Percentiles rank a stretch among this genome's conserved stretches.
These are phyloP conservation scores for Drosophila ironensis DNA, from an alignment of 1,140 invertebrate genomes.

Conservation along the genomic window DNA sequence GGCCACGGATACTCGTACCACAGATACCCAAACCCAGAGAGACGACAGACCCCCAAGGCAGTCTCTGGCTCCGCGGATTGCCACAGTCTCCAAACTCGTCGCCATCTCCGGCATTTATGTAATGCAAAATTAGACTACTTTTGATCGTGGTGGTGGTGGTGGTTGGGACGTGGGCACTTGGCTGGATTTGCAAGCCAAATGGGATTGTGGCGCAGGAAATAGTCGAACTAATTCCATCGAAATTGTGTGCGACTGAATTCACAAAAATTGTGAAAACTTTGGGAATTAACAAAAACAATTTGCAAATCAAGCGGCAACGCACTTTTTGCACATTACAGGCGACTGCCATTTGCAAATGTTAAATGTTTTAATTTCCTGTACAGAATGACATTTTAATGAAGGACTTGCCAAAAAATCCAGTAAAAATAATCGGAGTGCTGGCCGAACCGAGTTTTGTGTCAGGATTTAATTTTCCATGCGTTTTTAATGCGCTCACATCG, in stretches of 20 bases:
- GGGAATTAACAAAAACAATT: slow-evolving; percentile 48
- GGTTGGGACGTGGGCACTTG: neutral
- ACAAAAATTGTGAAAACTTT: slow-evolving; percentile 28
- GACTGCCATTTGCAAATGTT: slow-evolving; percentile 52
- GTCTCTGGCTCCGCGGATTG: slow-evolving; percentile 11
- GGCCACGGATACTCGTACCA: slow-evolving; percentile 62
- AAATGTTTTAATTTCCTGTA: slow-evolving; percentile 80
- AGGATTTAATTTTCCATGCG: slow-evolving; percentile 73
- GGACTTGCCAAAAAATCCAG: slow-evolving; percentile 63
- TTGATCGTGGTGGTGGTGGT: slow-evolving; percentile 46
- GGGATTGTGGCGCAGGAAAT: slow-evolving; percentile 49
- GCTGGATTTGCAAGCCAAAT: slow-evolving; percentile 69
- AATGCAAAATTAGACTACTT: slow-evolving; percentile 77
- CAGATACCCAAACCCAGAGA: slow-evolving; percentile 20
- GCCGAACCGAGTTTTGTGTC: slow-evolving; percentile 19
- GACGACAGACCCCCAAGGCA: slow-evolving; percentile 41
- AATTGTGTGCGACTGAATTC: neutral
- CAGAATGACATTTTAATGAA: slow-evolving; percentile 80
- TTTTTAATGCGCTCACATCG: slow-evolving; percentile 64
- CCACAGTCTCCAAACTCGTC: slow-evolving; percentile 14
- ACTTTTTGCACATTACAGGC: slow-evolving; percentile 49
- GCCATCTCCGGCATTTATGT: slow-evolving; percentile 55
- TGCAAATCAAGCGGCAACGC: slow-evolving; percentile 28
- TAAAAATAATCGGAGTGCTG: slow-evolving; percentile 29
- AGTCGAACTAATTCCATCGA: slow-evolving; percentile 42